Evolutionary conservation across 1,140 invertebrate species (phyloP).

Genomic region (Cyphomyrmex costatus): DNA sequence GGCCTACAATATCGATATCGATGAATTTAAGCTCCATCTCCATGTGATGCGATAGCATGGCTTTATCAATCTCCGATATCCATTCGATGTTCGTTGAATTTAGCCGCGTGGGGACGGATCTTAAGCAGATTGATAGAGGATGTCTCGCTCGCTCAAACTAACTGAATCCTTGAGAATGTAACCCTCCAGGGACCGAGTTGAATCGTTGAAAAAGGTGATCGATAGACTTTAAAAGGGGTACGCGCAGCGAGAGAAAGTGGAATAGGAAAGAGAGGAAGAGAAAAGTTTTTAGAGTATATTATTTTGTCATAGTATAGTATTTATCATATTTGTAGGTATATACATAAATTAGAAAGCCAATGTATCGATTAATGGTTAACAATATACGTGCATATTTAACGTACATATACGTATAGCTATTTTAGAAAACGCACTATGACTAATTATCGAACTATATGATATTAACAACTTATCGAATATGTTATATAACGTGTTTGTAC

Average conservation of each 20-base stretch:
- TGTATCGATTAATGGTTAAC: slow-evolving; percentile 68
- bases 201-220: slow-evolving; percentile 16
- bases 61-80: slow-evolving; percentile 34
- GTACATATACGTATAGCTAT: slow-evolving; percentile 64
- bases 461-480: slow-evolving; percentile 64
- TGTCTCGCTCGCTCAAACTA: slow-evolving; percentile 54
- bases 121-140: slow-evolving; percentile 39
- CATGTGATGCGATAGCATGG: slow-evolving; percentile 9
- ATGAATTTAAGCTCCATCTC: slow-evolving; percentile 5
- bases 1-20: slow-evolving; percentile 55
- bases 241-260: slow-evolving; percentile 27
- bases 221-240: slow-evolving; percentile 3
- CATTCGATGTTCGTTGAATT: slow-evolving; percentile 46
- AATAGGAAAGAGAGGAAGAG: background rate
- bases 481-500: slow-evolving; percentile 80
- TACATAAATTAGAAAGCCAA: slow-evolving; percentile 49
- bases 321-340: slow-evolving; percentile 62
- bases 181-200: slow-evolving; percentile 5
- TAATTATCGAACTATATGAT: slow-evolving; percentile 64
- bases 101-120: background rate
- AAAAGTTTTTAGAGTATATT: slow-evolving; percentile 45
- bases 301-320: slow-evolving; percentile 56
- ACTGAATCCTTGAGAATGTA: background rate
- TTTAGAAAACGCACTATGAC: slow-evolving; percentile 45
- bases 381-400: slow-evolving; percentile 54